Percentiles rank a stretch among this genome's conserved stretches.
Conservation (phyloP, 1,140 invertebrate species). For the Bombus soroeensis region DNA sequence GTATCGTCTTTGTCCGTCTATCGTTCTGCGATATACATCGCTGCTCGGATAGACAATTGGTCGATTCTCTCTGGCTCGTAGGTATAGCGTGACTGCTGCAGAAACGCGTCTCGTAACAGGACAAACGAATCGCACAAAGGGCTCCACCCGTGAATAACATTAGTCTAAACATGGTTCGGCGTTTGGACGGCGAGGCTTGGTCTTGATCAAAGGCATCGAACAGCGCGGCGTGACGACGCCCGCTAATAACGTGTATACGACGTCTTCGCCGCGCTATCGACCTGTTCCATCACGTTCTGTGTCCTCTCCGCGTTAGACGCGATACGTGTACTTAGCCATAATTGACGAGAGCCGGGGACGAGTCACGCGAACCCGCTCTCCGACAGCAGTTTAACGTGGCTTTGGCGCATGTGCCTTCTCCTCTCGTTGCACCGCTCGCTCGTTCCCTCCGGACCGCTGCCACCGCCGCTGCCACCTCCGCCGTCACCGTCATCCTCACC, state of each 20-base stretch:
- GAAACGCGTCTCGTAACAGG: not conserved
- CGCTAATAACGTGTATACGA: conserved; percentile 49
- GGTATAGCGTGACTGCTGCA: fast-evolving
- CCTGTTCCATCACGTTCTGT: conserved; percentile 70
- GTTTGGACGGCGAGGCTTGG: not conserved
- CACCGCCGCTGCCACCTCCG: not conserved
- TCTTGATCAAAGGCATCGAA: conserved; percentile 23
- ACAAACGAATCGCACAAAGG: not conserved
- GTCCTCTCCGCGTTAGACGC: conserved; percentile 72
- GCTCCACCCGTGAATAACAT: conserved; percentile 14
- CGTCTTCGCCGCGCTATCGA: conserved; percentile 46
- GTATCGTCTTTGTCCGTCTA: too few species aligned
- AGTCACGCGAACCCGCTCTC: conserved; percentile 71
- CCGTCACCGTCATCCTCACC: not conserved
- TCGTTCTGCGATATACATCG: too few species aligned
- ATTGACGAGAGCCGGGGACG: conserved; percentile 74
- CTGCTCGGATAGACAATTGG: fast-evolving
- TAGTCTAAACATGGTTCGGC: conserved; percentile 2
- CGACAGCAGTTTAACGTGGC: conserved; percentile 29
- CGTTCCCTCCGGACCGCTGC: not conserved
- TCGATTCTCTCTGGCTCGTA: too few species aligned
- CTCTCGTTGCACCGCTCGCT: not conserved
- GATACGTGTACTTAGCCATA: conserved; percentile 77
- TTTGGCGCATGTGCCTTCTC: conserved; percentile 42
- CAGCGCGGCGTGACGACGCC: conserved; percentile 29